Evolutionary conservation across 2,113 vertebrate species (phyloP), one percentile per base, ranked within the genome.

Genomic region (Cariama cristata): DNA sequence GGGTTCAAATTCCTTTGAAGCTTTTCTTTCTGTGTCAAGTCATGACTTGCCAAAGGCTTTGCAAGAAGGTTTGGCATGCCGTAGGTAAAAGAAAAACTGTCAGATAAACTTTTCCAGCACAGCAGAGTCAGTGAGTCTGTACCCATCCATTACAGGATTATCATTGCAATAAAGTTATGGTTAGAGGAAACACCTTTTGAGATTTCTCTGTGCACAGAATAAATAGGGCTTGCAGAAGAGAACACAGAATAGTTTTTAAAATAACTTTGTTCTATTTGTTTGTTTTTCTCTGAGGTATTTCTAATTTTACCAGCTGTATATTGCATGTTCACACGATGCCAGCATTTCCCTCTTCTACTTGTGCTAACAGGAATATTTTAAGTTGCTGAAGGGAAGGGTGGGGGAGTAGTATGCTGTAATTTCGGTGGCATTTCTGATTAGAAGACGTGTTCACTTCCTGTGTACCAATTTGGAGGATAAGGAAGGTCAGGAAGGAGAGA

Each of bases 351-450:
- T 80, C 49, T 71, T 81, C 24, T 69, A 3, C 56, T 72, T 77
- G 77, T 58, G 24, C 85, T 95, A 60, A 12, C 53, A 59, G 52
- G 94, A 87, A 40, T 71, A 55, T 60, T 92, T 58, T 42, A 81
- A 80, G 32, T 92, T 40, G 7, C 59, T 94, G 28, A 52, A 24
- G 42, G 12, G 16, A 86, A 79, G 47, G 73, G 28, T 49, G 84
- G n/a, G 50, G 86, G 56, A 93, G 69, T 87, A 75, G 52, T 82
- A 77, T 93, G 64, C 42, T 87, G 79, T 96, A 85, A 96, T 92
- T 95, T 76, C 86, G 56, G 4, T 87, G 82, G 63, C 97, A 94
- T 93, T 97, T 98, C 87, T 94, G 60, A 92, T 88, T 93, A 95
- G 68, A 76, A 84, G 92, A 92, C 9, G 2, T 53, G 67, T 74